A percentile compares a stretch with the other conserved stretches of the same genome.
Evolutionary conservation across 2,113 vertebrate genomes (phyloP).

Genomic region (Xiphophorus maculatus): DNA sequence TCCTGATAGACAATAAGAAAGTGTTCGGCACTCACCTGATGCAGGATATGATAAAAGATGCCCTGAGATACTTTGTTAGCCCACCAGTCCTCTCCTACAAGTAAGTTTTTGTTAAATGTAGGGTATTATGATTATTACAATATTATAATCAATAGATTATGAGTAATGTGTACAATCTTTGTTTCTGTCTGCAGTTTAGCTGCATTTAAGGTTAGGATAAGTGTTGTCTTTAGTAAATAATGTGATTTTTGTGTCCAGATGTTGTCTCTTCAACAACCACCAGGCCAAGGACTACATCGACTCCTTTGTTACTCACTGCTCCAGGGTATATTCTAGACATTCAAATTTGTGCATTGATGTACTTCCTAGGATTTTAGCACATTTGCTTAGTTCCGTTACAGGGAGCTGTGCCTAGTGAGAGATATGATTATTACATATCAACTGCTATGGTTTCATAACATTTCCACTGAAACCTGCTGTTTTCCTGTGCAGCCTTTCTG

Average conservation of each 20-base stretch:
- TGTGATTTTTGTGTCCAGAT: slow-evolving; percentile 78
- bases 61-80: slow-evolving; percentile 94
- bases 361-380: neutral
- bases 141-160: neutral
- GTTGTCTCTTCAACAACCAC: slow-evolving; percentile 97
- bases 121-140: neutral
- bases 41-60: slow-evolving; percentile 99
- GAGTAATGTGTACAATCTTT: neutral
- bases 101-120: slow-evolving; percentile 78
- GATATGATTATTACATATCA: neutral
- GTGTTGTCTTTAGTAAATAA: neutral
- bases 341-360: neutral
- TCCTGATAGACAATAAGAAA: slow-evolving; percentile 97
- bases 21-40: slow-evolving; percentile 97
- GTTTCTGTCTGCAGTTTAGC: neutral
- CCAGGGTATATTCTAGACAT: slow-evolving; percentile 82
- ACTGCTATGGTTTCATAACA: neutral
- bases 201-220: neutral
- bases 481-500: slow-evolving; percentile 88
- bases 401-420: neutral
- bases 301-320: slow-evolving; percentile 96
- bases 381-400: neutral
- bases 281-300: slow-evolving; percentile 99
- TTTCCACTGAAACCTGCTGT: neutral
- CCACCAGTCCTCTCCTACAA: slow-evolving; percentile 97